A percentile compares a stretch with the other conserved stretches of the same genome.
phyloP scores from a whole-genome alignment of 1,140 invertebrate genomes.

The Drosophila mauritiana region DNA sequence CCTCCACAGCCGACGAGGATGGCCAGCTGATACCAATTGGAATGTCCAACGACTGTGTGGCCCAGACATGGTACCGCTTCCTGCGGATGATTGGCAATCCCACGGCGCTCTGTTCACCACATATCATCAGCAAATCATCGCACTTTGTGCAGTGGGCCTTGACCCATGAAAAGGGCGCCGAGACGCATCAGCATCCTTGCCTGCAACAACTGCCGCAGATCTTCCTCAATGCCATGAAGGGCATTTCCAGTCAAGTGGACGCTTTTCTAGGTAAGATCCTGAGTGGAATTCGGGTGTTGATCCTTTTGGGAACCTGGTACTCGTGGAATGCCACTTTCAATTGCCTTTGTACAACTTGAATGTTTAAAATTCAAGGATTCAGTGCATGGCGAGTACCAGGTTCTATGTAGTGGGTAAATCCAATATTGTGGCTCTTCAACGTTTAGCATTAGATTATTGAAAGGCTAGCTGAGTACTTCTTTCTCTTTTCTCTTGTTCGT shows the following conservation, averaged over 20 bases:
- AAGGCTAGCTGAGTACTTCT: constrained; percentile 49
- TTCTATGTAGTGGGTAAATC: background rate
- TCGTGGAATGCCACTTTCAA: background rate
- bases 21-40: constrained; percentile 90
- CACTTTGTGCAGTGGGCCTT: constrained; percentile 92
- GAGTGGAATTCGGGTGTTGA: background rate
- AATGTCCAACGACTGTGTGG: constrained; percentile 95
- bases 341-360: background rate
- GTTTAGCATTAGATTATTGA: constrained; percentile 16
- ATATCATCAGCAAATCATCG: constrained; percentile 93
- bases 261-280: constrained; percentile 94
- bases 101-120: constrained; percentile 94
- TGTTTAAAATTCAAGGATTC: background rate
- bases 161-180: constrained; percentile 89
- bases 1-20: constrained; percentile 92
- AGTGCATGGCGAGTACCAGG: constrained; percentile 12
- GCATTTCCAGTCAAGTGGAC: constrained; percentile 96
- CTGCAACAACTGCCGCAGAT: constrained; percentile 94
- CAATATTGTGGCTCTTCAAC: constrained; percentile 6
- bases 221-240: constrained; percentile 97
- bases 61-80: constrained; percentile 97
- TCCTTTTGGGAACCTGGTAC: constrained; percentile 5
- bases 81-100: constrained; percentile 97
- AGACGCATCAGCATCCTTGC: constrained; percentile 96
- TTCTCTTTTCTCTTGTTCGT: constrained; percentile 25